Conservation (phyloP, 2,888 invertebrate genomes). For the Blastobasis lacticolella region DNA sequence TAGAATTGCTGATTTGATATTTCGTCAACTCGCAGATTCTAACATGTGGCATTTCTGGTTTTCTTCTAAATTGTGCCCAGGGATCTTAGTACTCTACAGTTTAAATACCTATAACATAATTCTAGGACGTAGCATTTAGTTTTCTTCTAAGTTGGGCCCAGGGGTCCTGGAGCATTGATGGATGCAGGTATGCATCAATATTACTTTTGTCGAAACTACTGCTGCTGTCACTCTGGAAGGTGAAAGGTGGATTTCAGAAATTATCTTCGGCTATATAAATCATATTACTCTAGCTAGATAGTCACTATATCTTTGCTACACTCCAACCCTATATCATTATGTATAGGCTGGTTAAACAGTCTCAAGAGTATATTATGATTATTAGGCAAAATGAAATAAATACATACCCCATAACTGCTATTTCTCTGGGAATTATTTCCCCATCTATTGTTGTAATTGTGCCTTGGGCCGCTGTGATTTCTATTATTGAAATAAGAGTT, state of each 20-base stretch:
- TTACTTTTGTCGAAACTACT: conserved; percentile 31
- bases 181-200: conserved; percentile 59
- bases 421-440: conserved; percentile 40
- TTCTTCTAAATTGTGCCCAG: no score
- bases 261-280: not conserved
- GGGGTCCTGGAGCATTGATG: conserved; percentile 61
- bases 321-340: no score
- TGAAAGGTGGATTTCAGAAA: not conserved
- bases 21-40: no score
- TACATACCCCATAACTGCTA: conserved; percentile 49
- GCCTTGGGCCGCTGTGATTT: conserved; percentile 29
- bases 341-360: not conserved
- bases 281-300: no score
- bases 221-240: conserved; percentile 54
- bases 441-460: conserved; percentile 33
- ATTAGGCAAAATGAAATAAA: not conserved
- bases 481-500: conserved; percentile 4
- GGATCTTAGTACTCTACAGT: no score
- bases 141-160: conserved; percentile 43
- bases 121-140: conserved; percentile 4
- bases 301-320: no score
- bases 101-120: no score
- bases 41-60: no score
- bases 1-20: no score
- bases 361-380: not conserved